phyloP scores from a whole-genome alignment of 1,140 invertebrate species.

The Macrosteles quadrilineatus region DNA sequence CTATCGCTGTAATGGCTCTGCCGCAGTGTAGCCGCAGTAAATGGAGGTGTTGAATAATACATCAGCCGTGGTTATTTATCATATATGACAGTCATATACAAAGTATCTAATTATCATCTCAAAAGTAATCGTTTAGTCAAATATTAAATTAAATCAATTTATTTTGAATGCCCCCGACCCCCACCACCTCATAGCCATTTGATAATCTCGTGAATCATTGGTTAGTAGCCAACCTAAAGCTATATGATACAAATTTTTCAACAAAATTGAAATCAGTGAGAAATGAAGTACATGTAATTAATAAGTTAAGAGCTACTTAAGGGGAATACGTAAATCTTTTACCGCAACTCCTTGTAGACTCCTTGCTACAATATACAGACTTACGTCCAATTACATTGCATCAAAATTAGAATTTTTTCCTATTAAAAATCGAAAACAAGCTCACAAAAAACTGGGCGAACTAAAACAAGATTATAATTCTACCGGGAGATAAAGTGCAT shows the following conservation, averaged over 20 bases:
- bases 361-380: not conserved
- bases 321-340: slow-evolving; percentile 22
- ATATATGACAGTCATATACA: too few species aligned
- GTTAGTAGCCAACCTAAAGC: not conserved
- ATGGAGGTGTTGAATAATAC: too few species aligned
- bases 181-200: too few species aligned
- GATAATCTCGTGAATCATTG: too few species aligned
- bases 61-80: too few species aligned
- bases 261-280: slow-evolving; percentile 10
- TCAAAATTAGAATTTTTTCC: slow-evolving; percentile 6
- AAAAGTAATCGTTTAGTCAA: too few species aligned
- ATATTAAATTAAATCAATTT: too few species aligned
- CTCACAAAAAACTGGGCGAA: slow-evolving; percentile 23
- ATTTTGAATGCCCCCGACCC: too few species aligned
- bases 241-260: not conserved
- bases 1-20: too few species aligned
- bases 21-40: too few species aligned
- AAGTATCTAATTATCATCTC: too few species aligned
- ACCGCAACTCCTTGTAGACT: not conserved
- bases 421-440: slow-evolving; percentile 20
- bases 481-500: slow-evolving; percentile 4
- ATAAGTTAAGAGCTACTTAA: not conserved
- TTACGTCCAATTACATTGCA: not conserved
- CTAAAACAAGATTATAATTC: slow-evolving; percentile 3
- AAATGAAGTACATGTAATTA: slow-evolving; percentile 19